These are phyloP conservation scores for Noctua fimbriata DNA, from an alignment of 2,888 invertebrate genomes.

Conservation along the genomic window DNA sequence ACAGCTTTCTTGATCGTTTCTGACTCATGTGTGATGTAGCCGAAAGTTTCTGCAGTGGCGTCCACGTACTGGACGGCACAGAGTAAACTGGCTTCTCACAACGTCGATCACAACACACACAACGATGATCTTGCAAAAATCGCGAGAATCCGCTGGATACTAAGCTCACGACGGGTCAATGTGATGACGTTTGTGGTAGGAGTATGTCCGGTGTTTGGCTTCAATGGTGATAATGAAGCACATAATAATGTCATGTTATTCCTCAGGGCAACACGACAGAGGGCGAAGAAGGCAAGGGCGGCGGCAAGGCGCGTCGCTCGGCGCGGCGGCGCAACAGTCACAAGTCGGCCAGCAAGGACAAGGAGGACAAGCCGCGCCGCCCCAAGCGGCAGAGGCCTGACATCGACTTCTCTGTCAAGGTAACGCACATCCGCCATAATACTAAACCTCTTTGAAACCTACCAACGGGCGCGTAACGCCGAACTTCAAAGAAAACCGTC, in stretches of 20 bases:
- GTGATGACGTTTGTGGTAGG: not conserved
- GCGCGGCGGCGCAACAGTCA: constrained; percentile 83
- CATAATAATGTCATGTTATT: not conserved
- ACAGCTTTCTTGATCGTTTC: not conserved
- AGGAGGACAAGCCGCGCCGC: constrained; percentile 77
- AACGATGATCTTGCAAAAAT: not conserved
- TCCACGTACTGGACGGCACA: not conserved
- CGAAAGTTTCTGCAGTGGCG: not conserved
- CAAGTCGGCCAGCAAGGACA: constrained; percentile 81
- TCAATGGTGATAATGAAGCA: not conserved
- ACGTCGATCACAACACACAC: no score
- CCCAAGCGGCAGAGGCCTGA: constrained; percentile 82
- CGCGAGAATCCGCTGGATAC: not conserved
- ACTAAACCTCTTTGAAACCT: not conserved
- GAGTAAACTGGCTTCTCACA: not conserved
- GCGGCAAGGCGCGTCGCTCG: constrained; percentile 78
- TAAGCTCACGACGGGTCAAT: not conserved
- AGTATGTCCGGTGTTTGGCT: not conserved
- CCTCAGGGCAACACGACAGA: constrained; percentile 85
- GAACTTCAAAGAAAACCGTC: not conserved
- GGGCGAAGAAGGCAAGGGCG: constrained; percentile 80
- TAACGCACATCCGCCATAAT: constrained; percentile 48
- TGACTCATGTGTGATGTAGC: not conserved
- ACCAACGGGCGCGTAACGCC: not conserved
- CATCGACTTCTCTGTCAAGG: constrained; percentile 91